Percentiles rank a stretch among this genome's conserved stretches.
phyloP scores from a whole-genome alignment of 1,140 invertebrate species.

The Coenobita brevimanus region DNA sequence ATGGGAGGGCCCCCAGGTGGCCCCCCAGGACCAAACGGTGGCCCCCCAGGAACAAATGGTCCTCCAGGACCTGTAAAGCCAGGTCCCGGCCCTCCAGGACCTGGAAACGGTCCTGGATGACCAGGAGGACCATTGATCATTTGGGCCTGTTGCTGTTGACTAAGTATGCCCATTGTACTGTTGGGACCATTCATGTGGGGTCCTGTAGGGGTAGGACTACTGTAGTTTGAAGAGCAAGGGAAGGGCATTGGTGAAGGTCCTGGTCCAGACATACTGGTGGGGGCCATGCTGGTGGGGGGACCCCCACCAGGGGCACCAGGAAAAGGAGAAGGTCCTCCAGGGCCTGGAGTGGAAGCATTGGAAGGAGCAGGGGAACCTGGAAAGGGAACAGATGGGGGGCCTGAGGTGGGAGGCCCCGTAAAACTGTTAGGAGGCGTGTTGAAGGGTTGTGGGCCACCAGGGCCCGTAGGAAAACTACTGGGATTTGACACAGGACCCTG shows the following conservation, averaged over 20 bases:
- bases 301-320: conserved; percentile 66
- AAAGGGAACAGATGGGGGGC: conserved; percentile 69
- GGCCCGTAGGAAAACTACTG: conserved; percentile 56
- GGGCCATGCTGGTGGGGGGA: conserved; percentile 59
- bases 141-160: conserved; percentile 53
- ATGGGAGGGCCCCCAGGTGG: conserved; percentile 70
- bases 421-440: conserved; percentile 70
- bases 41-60: conserved; percentile 68
- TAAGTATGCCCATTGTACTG: conserved; percentile 50
- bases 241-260: conserved; percentile 67
- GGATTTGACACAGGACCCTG: conserved; percentile 50
- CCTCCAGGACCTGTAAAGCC: conserved; percentile 69
- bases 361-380: conserved; percentile 69
- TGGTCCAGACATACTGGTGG: conserved; percentile 60
- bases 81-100: conserved; percentile 69
- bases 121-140: conserved; percentile 68
- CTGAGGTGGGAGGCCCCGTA: conserved; percentile 69
- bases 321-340: conserved; percentile 68
- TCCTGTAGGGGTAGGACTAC: conserved; percentile 63
- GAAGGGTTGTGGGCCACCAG: conserved; percentile 67
- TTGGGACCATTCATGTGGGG: conserved; percentile 69
- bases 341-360: conserved; percentile 70
- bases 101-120: conserved; percentile 66
- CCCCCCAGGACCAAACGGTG: conserved; percentile 70
- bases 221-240: conserved; percentile 68